Conservation (phyloP, 2,797 vertebrate genomes). For the Malurus leucopterus region DNA sequence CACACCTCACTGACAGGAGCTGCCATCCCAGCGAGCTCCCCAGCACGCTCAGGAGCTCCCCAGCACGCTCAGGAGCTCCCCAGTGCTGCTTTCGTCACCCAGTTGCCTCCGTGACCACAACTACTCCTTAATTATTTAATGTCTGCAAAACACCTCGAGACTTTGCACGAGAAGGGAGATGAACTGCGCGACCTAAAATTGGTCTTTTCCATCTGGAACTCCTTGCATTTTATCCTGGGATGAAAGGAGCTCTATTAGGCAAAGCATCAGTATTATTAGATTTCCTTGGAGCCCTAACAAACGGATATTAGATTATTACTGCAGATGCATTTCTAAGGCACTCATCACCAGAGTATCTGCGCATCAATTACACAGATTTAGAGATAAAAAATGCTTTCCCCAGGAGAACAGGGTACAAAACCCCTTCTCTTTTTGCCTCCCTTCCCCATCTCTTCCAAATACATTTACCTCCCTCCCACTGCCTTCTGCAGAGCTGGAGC, state of each 20-base stretch:
- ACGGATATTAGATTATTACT: constrained; percentile 68
- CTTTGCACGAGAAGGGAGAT: constrained; percentile 14
- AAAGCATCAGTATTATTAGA: constrained; percentile 63
- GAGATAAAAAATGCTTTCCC: constrained; percentile 45
- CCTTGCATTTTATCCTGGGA: constrained; percentile 59
- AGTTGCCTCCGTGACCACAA: background rate
- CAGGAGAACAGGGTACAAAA: constrained; percentile 42
- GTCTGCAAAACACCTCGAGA: constrained; percentile 43
- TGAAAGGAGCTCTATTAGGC: constrained; percentile 68
- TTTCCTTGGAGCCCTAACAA: constrained; percentile 66
- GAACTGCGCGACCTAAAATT: constrained; percentile 27
- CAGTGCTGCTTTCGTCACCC: background rate
- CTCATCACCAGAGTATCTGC: constrained; percentile 55
- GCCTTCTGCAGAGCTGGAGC: background rate
- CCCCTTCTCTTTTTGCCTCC: constrained; percentile 8
- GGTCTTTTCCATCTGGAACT: constrained; percentile 50
- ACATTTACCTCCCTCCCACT: background rate
- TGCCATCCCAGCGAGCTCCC: rapidly evolving
- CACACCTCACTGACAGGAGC: rapidly evolving
- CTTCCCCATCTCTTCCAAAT: background rate
- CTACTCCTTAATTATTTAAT: constrained; percentile 53
- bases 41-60: background rate
- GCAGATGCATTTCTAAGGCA: constrained; percentile 61
- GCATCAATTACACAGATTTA: constrained; percentile 65
- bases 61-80: background rate